Evolutionary conservation across 2,113 vertebrate species (phyloP).

Genomic region (Nothocercus julius): DNA sequence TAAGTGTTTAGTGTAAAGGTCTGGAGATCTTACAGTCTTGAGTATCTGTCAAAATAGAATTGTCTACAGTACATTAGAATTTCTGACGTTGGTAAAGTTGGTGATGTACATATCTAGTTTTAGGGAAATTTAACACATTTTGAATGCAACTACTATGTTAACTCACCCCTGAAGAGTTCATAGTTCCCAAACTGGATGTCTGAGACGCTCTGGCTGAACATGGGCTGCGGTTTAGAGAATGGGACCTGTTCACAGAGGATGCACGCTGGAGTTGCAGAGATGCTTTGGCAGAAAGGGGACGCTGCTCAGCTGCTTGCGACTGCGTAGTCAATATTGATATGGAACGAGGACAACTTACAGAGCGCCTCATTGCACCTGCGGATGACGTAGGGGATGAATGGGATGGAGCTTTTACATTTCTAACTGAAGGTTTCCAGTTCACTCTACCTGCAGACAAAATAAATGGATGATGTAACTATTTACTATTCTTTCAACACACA

Average conservation of each 20-base stretch:
- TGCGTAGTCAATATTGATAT: constrained; percentile 85
- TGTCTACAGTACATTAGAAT: not conserved
- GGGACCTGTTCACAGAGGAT: constrained; percentile 81
- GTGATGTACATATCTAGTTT: not conserved
- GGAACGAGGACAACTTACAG: constrained; percentile 95
- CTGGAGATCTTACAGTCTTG: not conserved
- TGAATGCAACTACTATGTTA: not conserved
- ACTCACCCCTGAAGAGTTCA: constrained; percentile 87
- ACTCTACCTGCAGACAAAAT: constrained; percentile 75
- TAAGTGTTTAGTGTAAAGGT: not conserved
- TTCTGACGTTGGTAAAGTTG: not conserved
- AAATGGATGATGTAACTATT: not conserved
- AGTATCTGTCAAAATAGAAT: not conserved
- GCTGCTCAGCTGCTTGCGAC: constrained; percentile 79
- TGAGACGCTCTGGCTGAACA: constrained; percentile 82
- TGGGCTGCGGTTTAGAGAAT: constrained; percentile 85
- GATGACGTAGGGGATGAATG: constrained; percentile 73
- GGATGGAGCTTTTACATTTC: constrained; percentile 72
- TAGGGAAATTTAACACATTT: not conserved
- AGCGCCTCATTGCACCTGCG: constrained; percentile 88
- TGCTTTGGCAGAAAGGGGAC: constrained; percentile 80
- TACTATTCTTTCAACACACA: not conserved
- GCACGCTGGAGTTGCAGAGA: constrained; percentile 75
- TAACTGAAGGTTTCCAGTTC: constrained; percentile 80
- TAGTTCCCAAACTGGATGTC: constrained; percentile 78